Evolutionary conservation across 2,113 vertebrate genomes (phyloP).

Genomic region (Tyto alba): DNA sequence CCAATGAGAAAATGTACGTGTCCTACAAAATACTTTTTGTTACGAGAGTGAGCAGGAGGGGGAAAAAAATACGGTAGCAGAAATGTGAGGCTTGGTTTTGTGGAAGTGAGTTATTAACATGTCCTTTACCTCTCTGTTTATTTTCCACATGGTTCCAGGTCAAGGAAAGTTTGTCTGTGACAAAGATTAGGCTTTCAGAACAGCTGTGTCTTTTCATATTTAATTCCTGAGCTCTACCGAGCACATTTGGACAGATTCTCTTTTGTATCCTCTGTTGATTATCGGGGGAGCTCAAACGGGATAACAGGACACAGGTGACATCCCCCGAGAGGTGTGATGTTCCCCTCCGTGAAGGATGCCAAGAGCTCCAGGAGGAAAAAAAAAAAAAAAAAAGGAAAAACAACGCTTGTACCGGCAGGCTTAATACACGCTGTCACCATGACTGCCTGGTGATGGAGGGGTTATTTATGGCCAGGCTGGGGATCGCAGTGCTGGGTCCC

Average conservation of each 20-base stretch:
- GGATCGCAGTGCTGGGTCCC: constrained; percentile 49
- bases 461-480: constrained; percentile 59
- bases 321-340: not conserved
- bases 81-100: not conserved
- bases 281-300: not conserved
- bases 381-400: not conserved
- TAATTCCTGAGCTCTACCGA: not conserved
- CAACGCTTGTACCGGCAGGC: not conserved
- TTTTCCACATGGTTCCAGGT: constrained; percentile 20
- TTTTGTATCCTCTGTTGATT: not conserved
- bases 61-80: not conserved
- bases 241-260: not conserved
- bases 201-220: constrained; percentile 51
- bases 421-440: not conserved
- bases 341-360: not conserved
- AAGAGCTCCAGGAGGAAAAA: not conserved
- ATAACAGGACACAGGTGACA: not conserved
- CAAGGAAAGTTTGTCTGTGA: constrained; percentile 37
- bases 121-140: constrained; percentile 35
- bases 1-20: accelerated
- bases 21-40: not conserved
- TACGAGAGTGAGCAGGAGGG: accelerated
- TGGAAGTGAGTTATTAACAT: constrained; percentile 16
- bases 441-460: not conserved
- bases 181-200: not conserved